phyloP scores from a whole-genome alignment of 2,888 invertebrate species.

The Hyposoter didymator region DNA sequence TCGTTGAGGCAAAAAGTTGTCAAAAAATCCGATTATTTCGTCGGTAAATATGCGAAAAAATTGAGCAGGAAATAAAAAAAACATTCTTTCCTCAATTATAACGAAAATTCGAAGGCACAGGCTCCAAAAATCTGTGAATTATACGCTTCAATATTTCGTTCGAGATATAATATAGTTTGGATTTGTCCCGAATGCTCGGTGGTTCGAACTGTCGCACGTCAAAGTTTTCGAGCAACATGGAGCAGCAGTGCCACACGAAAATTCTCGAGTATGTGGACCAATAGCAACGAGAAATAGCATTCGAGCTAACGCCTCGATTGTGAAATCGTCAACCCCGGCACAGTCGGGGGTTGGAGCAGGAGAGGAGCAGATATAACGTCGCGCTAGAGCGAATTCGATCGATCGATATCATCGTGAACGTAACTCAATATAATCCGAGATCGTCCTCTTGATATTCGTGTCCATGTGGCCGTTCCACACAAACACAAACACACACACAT shows the following conservation, averaged over 20 bases:
- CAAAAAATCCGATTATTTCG: background rate
- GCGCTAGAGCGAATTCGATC: slow-evolving; percentile 55
- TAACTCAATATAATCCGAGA: slow-evolving; percentile 77
- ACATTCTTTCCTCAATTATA: slow-evolving; percentile 20
- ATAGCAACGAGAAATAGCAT: slow-evolving; percentile 65
- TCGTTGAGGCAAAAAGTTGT: background rate
- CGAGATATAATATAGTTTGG: slow-evolving; percentile 28
- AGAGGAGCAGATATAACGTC: slow-evolving; percentile 23
- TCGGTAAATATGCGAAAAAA: background rate
- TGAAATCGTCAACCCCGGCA: slow-evolving; percentile 61
- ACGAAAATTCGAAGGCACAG: slow-evolving; percentile 2
- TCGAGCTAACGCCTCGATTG: slow-evolving; percentile 66
- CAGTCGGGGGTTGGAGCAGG: slow-evolving; percentile 9
- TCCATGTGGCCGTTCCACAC: background rate
- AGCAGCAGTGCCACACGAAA: slow-evolving; percentile 28
- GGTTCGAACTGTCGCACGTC: slow-evolving; percentile 68
- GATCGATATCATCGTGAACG: slow-evolving; percentile 77
- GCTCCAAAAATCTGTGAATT: slow-evolving; percentile 15
- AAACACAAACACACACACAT: background rate
- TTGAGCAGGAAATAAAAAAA: background rate
- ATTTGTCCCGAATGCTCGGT: slow-evolving; percentile 63
- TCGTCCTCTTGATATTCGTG: slow-evolving; percentile 65
- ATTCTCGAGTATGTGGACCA: slow-evolving; percentile 41
- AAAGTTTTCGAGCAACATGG: slow-evolving; percentile 63
- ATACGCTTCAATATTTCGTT: slow-evolving; percentile 27